Evolutionary conservation across 1,140 invertebrate genomes (phyloP), one percentile per base, ranked within the genome.

Genomic region (Trachymyrmex septentrionalis): DNA sequence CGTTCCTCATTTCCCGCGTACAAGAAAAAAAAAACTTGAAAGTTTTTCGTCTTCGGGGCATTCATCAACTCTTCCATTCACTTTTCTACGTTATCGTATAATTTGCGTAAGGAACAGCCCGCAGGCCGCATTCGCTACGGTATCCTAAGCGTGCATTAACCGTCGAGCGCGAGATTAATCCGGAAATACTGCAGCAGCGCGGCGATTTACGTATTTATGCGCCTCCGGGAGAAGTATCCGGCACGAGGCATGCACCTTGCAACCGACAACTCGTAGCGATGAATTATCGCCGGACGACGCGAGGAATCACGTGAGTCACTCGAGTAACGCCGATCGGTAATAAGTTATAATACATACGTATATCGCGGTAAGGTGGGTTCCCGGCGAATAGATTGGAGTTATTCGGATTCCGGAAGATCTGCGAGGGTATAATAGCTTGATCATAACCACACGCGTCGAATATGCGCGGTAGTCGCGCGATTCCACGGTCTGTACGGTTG

Each of bases 181-280:
- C 78, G 57, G 59, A 80, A 66, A 63, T 44, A 69, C 66, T 50
- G 85, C 24, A 19, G 85, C 38, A 34, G 12, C 38, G 38, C 38
- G 44, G 57, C 66, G 85, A 86, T 86, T 86, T 86, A 86, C 78
- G 85, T 82, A 84, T 86, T 72, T 72, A 73, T 84, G 61, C 24
- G 30, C 78, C 78, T 21, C 16, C 67, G 69, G 50, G 69, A 73
- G 71, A 73, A 34, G 64, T 63, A 59, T 86, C 64, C 75, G 63
- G 55, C 84, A 57, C 12, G 34, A 48, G 84, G n/a, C 61, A 72
- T 82, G 53, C 78, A 86, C 44, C 85, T 71, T 81, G 64, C 64
- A 57, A 48, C 59, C 80, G 72, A 44, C 57, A 71, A 71, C 34
- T 71, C 27, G 64, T 16, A 30, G 66, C 63, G 30, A 81, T 67